phyloP scores from a whole-genome alignment of 2,797 vertebrate species.

The Benthosema pterotum region DNA sequence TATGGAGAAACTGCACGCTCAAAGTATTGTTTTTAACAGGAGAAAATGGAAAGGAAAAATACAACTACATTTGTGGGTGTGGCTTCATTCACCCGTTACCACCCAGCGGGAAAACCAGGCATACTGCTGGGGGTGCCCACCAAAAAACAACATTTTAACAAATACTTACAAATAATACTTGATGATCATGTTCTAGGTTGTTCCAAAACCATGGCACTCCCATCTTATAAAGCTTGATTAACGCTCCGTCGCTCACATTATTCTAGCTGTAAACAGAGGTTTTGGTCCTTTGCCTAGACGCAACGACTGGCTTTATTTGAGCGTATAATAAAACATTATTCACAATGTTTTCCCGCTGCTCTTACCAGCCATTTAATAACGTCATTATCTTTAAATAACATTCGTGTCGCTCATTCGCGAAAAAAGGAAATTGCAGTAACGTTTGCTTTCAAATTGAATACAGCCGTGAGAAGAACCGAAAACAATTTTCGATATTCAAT shows the following conservation, averaged over 20 bases:
- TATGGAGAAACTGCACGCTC: too few species aligned
- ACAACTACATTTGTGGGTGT: too few species aligned
- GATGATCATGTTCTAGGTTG: too few species aligned
- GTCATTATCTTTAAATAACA: conserved; percentile 34
- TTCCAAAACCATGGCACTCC: too few species aligned
- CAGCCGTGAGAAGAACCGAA: conserved; percentile 32
- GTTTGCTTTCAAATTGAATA: conserved; percentile 26
- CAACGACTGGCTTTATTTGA: conserved; percentile 40
- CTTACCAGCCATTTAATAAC: conserved; percentile 21
- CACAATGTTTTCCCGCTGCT: conserved; percentile 16
- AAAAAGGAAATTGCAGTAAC: conserved; percentile 33
- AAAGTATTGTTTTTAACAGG: too few species aligned
- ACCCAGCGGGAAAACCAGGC: too few species aligned
- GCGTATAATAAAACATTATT: conserved; percentile 10
- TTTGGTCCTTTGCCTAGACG: conserved; percentile 11
- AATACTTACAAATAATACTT: too few species aligned
- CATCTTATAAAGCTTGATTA: too few species aligned
- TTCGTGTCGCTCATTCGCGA: conserved; percentile 35
- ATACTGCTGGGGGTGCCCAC: too few species aligned
- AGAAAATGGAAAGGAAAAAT: too few species aligned
- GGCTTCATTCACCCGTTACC: too few species aligned
- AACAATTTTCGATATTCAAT: conserved; percentile 47
- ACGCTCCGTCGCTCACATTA: neutral
- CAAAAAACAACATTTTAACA: too few species aligned
- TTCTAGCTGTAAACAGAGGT: conserved; percentile 2